phyloP scores from a whole-genome alignment of 2,888 invertebrate genomes.

The Noctua pronuba region DNA sequence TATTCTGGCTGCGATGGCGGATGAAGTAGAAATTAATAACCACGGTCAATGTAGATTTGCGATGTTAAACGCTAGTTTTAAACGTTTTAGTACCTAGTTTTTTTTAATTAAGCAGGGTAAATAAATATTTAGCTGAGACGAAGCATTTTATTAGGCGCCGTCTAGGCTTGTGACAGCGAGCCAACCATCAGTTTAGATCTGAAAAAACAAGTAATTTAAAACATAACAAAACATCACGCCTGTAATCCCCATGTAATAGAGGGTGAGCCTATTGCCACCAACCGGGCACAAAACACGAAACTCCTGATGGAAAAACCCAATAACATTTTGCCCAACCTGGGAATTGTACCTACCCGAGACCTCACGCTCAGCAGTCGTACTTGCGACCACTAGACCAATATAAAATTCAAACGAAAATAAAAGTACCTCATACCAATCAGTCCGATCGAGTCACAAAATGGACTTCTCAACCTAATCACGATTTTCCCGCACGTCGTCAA shows the following conservation, averaged over 20 bases:
- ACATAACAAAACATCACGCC: too few relatives aligned
- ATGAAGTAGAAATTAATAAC: constrained; percentile 1
- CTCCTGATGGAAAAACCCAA: neutral
- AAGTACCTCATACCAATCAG: neutral
- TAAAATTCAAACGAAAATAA: neutral
- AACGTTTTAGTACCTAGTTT: neutral
- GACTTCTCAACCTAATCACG: constrained; percentile 40
- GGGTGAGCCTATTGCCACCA: neutral
- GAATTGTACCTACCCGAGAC: neutral
- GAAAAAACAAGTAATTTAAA: neutral
- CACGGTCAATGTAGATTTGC: neutral
- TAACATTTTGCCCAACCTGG: neutral
- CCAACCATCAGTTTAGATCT: neutral
- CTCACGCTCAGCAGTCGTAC: neutral
- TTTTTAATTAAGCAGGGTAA: neutral
- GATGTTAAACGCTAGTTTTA: neutral
- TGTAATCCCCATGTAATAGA: neutral
- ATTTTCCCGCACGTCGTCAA: constrained; percentile 16
- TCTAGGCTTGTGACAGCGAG: neutral
- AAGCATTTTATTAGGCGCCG: neutral
- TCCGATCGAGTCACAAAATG: neutral
- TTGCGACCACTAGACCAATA: neutral
- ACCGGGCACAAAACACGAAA: neutral
- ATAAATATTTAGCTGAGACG: neutral
- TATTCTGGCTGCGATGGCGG: neutral